Evolutionary conservation across 2,797 vertebrate genomes (phyloP), one percentile per base, ranked within the genome.

Genomic region (Channa striata): DNA sequence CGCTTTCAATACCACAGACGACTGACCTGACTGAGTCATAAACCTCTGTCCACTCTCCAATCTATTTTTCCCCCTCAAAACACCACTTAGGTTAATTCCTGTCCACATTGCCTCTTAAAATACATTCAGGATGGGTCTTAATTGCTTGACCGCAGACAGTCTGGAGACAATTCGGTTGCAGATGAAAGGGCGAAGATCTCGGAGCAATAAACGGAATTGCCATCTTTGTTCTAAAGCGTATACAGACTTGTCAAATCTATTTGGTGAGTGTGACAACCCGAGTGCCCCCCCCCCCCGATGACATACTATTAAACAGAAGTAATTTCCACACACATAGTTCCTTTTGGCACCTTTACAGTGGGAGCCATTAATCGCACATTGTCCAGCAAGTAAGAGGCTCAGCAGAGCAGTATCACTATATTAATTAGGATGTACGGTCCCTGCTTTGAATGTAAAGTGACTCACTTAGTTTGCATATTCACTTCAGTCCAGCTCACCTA

Each of bases 401-500:
- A 74, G 75, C 63, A 39, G 78, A 80, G 76, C 77, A 82, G 65
- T 79, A 79, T 78, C 71, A 74, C 82, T 69, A 33, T 68, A 88
- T 90, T 85, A 87, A 89, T 90, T 80, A 86, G 60, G 59, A 68
- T 68, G 60, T 67, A 80, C 40, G 71, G 69, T 51, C 14, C 33
- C 77, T 75, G 77, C 79, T 74, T 73, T 20, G 61, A 83, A 87
- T 81, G 64, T 77, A 74, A 87, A 87, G 71, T 56, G 48, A 80
- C 51, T 75, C 74, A 70, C 69, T 86, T 85, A 85, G 77, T 60
- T 74, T 14, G 1, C 60, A 75, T 74, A 74, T 82, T 79, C 79
- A 80, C 70, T 74, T 48, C 34, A 73, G 62, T 62, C 30, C 33
- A 54, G 61, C 0, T 11, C 58, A 63, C 72, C 16, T 36, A 19